Conservation (phyloP, 1,140 invertebrate species). For the Nasonia vitripennis region DNA sequence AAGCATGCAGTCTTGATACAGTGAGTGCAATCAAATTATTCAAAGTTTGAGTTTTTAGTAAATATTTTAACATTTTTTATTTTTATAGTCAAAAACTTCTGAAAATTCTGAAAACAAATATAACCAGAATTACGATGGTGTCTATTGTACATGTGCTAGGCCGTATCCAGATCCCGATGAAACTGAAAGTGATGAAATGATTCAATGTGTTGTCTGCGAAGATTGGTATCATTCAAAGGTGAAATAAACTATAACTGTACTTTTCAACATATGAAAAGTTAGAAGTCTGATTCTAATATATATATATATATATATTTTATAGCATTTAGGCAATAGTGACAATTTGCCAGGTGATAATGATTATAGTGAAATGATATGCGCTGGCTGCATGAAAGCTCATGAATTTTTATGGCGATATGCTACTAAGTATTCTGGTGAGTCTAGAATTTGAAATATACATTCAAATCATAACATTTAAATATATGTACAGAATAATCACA, state of each 20-base stretch:
- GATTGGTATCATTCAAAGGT: constrained; percentile 95
- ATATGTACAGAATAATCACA: constrained; percentile 5
- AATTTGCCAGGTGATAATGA: constrained; percentile 77
- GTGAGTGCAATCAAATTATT: constrained; percentile 69
- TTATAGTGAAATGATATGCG: constrained; percentile 89
- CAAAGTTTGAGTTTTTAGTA: neutral
- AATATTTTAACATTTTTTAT: constrained; percentile 21
- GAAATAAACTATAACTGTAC: constrained; percentile 37
- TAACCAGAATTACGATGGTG: constrained; percentile 95
- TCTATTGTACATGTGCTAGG: constrained; percentile 94
- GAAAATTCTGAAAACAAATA: constrained; percentile 88
- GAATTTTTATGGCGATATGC: constrained; percentile 86
- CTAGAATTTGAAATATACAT: neutral
- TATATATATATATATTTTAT: constrained; percentile 49
- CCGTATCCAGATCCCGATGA: constrained; percentile 96
- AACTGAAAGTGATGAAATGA: constrained; percentile 91
- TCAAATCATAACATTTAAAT: neutral
- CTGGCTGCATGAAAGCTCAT: constrained; percentile 83
- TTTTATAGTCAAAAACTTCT: constrained; percentile 76
- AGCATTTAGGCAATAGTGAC: constrained; percentile 82
- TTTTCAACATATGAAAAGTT: neutral
- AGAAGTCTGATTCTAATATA: neutral
- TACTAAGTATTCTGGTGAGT: constrained; percentile 66
- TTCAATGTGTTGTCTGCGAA: constrained; percentile 97
- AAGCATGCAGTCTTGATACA: constrained; percentile 83